phyloP scores from a whole-genome alignment of 37 sponge, comb jelly and placozoan genomes.

The Chondrilla cf. caribensis region DNA sequence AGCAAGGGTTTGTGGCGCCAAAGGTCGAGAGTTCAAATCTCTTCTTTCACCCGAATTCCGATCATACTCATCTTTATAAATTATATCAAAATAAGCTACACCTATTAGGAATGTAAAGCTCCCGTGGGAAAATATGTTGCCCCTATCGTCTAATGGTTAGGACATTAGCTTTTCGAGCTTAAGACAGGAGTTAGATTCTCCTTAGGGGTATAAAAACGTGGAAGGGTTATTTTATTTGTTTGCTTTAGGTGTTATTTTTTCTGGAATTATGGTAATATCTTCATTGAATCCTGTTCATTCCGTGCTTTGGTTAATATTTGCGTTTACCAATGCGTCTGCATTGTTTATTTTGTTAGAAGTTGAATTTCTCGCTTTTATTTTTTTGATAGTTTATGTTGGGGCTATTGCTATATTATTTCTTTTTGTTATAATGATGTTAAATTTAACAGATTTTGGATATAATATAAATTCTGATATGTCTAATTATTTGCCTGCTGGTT shows the following conservation, averaged over 20 bases:
- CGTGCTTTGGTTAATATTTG: slow-evolving; percentile 69
- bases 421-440: slow-evolving; percentile 85
- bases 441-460: slow-evolving; percentile 62
- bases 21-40: slow-evolving; percentile 74
- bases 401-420: slow-evolving; percentile 82
- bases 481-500: slow-evolving; percentile 62
- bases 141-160: slow-evolving; percentile 72
- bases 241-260: slow-evolving; percentile 50
- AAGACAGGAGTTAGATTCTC: slow-evolving; percentile 68
- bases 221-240: slow-evolving; percentile 69
- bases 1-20: slow-evolving; percentile 69
- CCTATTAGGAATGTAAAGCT: not conserved
- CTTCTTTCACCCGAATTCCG: slow-evolving; percentile 31
- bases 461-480: slow-evolving; percentile 44
- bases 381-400: slow-evolving; percentile 78
- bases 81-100: too few species aligned
- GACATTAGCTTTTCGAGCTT: slow-evolving; percentile 80
- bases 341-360: slow-evolving; percentile 70
- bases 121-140: not conserved
- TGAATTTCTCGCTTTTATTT: slow-evolving; percentile 68
- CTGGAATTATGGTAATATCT: slow-evolving; percentile 76
- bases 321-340: slow-evolving; percentile 61
- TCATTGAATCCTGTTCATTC: slow-evolving; percentile 76
- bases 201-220: slow-evolving; percentile 43
- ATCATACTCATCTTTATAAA: too few species aligned